These are phyloP conservation scores for Papilio dardanus DNA, from an alignment of 1,140 invertebrate species.

Conservation along the genomic window DNA sequence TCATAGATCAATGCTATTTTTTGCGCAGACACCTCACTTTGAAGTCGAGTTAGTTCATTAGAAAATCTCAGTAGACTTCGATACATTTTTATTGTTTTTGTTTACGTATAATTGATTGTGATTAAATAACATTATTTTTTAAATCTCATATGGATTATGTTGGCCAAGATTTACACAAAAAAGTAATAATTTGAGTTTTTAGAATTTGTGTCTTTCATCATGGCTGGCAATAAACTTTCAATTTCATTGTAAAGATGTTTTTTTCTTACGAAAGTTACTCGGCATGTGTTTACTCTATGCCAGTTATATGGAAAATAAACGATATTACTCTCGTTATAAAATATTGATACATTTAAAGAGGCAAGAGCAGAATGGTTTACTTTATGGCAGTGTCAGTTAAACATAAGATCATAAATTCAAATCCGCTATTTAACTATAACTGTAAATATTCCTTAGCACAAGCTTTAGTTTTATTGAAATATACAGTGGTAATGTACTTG, in stretches of 20 bases:
- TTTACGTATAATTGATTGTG: neutral
- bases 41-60: slow-evolving; percentile 19
- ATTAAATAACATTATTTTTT: neutral
- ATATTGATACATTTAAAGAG: slow-evolving; percentile 18
- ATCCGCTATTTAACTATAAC: slow-evolving; percentile 12
- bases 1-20: slow-evolving; percentile 53
- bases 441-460: neutral
- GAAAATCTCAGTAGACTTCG: slow-evolving; percentile 10
- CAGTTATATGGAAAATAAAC: neutral
- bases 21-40: slow-evolving; percentile 36
- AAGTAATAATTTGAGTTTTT: too few species aligned
- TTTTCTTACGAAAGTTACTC: neutral
- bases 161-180: neutral
- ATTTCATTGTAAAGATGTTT: neutral
- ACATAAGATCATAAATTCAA: slow-evolving; percentile 12
- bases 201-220: too few species aligned
- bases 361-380: neutral
- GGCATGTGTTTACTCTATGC: neutral
- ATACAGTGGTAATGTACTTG: neutral
- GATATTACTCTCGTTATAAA: neutral
- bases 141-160: neutral
- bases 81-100: neutral
- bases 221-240: neutral
- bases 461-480: neutral
- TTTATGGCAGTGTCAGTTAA: slow-evolving; percentile 10